Evolutionary conservation across 1,140 invertebrate species (phyloP).

Genomic region (Ephestia elutella): DNA sequence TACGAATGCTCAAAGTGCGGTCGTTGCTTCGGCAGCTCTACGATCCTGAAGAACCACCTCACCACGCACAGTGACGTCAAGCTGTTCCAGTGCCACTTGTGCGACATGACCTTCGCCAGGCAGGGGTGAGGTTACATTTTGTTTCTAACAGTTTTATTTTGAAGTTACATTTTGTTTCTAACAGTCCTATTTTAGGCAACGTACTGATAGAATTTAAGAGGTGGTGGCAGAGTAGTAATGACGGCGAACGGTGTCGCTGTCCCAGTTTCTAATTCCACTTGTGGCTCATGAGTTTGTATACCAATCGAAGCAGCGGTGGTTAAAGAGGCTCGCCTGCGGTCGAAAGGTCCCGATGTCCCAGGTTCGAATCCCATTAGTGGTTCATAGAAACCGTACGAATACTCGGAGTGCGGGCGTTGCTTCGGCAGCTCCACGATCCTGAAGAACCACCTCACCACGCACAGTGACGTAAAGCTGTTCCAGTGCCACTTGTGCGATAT

Average conservation of each 20-base stretch:
- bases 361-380: too few relatives aligned
- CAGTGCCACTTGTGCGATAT: slow-evolving; percentile 71
- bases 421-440: slow-evolving; percentile 73
- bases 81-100: slow-evolving; percentile 74
- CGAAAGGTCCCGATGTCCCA: too few relatives aligned
- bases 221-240: too few relatives aligned
- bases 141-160: slow-evolving; percentile 8
- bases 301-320: too few relatives aligned
- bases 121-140: slow-evolving; percentile 22
- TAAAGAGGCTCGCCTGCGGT: too few relatives aligned
- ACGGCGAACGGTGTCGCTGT: too few relatives aligned
- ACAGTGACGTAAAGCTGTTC: slow-evolving; percentile 77
- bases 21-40: slow-evolving; percentile 74
- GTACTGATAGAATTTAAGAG: too few relatives aligned
- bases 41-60: slow-evolving; percentile 76
- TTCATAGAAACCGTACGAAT: slow-evolving; percentile 69
- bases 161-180: slow-evolving; percentile 3
- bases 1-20: slow-evolving; percentile 71
- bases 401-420: slow-evolving; percentile 74
- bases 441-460: slow-evolving; percentile 76
- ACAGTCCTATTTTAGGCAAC: too few relatives aligned
- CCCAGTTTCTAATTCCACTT: too few relatives aligned
- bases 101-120: slow-evolving; percentile 74
- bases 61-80: slow-evolving; percentile 77
- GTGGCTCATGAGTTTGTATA: too few relatives aligned